Percentiles rank a stretch among this genome's conserved stretches.
Evolutionary conservation across 30 jellyfish, hydroid and myxozoan species (phyloP).

Genomic region (Turritopsis rubra): DNA sequence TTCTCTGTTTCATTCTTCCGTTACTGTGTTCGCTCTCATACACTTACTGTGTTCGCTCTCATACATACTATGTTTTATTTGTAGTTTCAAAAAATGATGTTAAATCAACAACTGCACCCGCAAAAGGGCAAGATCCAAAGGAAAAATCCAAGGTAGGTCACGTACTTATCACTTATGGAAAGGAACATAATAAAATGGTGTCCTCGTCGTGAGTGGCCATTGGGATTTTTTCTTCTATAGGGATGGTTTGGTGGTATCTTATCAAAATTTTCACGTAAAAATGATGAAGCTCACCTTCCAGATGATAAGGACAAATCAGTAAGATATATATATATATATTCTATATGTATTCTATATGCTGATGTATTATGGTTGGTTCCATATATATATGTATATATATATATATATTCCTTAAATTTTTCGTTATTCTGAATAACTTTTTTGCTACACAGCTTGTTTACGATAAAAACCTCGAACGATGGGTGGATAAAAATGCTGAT

Average conservation of each 20-base stretch:
- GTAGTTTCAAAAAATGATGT: not conserved
- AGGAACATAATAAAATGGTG: no score
- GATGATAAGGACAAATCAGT: slow-evolving; percentile 40
- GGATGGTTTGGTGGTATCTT: slow-evolving; percentile 25
- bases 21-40: not conserved
- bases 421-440: not conserved
- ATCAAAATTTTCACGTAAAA: slow-evolving; percentile 17
- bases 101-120: not conserved
- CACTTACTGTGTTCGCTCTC: not conserved
- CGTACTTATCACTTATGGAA: no score
- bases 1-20: no score
- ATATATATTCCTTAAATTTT: no score
- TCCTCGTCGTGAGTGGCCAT: no score
- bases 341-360: not conserved
- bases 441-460: slow-evolving; percentile 12
- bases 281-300: slow-evolving; percentile 32
- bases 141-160: not conserved
- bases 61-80: not conserved
- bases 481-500: slow-evolving; percentile 42
- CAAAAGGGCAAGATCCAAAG: not conserved
- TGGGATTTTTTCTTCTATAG: not conserved
- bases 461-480: slow-evolving; percentile 31
- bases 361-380: no score
- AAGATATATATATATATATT: not conserved
- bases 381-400: no score